These are phyloP conservation scores for Habropoda laboriosa DNA, from an alignment of 1,140 invertebrate genomes.

Conservation along the genomic window DNA sequence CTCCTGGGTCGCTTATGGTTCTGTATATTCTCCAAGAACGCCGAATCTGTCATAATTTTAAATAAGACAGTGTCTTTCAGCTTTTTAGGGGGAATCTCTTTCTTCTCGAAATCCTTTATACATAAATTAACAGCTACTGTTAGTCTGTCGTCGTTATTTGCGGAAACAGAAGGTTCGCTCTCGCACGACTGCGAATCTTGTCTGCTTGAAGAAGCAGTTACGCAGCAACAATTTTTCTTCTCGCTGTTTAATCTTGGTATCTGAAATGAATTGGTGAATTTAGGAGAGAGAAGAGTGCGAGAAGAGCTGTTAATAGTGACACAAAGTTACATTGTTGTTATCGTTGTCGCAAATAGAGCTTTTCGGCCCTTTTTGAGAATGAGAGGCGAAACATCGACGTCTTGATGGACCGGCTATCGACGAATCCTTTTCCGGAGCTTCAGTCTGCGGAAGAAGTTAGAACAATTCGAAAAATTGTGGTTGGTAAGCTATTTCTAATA, in stretches of 20 bases:
- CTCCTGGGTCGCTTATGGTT: slow-evolving; percentile 57
- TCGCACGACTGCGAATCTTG: not conserved
- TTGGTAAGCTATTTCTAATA: too few species aligned
- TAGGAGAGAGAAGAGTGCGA: not conserved
- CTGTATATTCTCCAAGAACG: slow-evolving; percentile 68
- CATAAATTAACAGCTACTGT: slow-evolving; percentile 35
- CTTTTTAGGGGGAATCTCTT: slow-evolving; percentile 36
- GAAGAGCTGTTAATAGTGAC: not conserved
- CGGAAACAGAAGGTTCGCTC: too few species aligned
- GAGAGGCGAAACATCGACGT: not conserved
- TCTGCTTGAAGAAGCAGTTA: not conserved
- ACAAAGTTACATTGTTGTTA: slow-evolving; percentile 46
- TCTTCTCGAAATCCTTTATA: slow-evolving; percentile 41
- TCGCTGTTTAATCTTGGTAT: too few species aligned
- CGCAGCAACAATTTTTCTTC: not conserved
- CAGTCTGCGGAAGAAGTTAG: not conserved
- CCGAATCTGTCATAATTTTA: slow-evolving; percentile 75
- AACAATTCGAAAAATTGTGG: not conserved
- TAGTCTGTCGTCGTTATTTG: too few species aligned
- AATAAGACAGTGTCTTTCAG: slow-evolving; percentile 74
- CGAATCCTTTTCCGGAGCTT: not conserved
- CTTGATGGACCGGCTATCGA: slow-evolving; percentile 18
- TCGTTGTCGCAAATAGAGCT: not conserved
- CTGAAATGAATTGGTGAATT: not conserved
- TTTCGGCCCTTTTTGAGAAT: not conserved